Conservation (phyloP, 2,797 vertebrate genomes). For the Malurus splendens region DNA sequence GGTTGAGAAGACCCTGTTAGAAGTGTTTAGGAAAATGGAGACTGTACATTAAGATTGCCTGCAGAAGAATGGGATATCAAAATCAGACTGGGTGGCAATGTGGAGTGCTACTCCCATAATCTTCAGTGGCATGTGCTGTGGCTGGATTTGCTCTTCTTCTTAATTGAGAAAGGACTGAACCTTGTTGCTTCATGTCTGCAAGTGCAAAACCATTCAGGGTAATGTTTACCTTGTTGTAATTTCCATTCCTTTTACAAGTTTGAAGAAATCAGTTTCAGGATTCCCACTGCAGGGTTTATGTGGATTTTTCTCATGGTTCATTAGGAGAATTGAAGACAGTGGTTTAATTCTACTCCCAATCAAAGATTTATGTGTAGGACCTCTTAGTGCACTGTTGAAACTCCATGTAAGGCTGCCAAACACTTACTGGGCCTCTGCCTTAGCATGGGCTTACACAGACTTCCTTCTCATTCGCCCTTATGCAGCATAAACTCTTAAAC, state of each 20-base stretch:
- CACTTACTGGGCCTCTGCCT: neutral
- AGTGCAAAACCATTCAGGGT: neutral
- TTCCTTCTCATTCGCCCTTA: slow-evolving; percentile 35
- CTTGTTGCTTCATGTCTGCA: neutral
- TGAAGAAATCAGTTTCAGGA: neutral
- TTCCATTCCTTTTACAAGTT: neutral
- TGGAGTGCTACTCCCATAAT: neutral
- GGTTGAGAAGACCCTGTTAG: neutral
- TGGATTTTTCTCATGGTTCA: neutral
- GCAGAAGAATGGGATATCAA: neutral
- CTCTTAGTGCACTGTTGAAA: neutral
- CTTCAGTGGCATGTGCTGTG: neutral
- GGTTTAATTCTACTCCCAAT: neutral
- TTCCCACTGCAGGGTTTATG: neutral
- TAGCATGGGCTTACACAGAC: neutral
- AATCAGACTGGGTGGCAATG: neutral
- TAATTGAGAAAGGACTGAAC: neutral
- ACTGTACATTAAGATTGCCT: neutral
- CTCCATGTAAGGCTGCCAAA: neutral
- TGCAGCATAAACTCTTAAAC: slow-evolving; percentile 34
- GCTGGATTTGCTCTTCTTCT: neutral
- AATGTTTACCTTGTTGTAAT: neutral
- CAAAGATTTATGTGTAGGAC: neutral
- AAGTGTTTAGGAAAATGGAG: neutral
- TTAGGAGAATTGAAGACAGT: neutral